These are phyloP conservation scores for Mythimna impura DNA, from an alignment of 2,888 invertebrate genomes.

Conservation along the genomic window DNA sequence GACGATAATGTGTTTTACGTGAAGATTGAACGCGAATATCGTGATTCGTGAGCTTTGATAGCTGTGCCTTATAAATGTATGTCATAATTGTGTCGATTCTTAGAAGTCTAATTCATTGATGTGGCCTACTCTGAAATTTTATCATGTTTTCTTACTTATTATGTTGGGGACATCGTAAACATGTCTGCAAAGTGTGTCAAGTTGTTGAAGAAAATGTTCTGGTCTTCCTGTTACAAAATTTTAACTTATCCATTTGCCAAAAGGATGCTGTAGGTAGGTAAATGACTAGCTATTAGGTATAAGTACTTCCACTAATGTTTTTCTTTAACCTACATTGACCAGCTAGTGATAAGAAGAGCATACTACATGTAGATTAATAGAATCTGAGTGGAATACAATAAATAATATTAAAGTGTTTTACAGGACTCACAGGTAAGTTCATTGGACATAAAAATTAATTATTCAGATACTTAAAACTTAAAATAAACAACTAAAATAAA, in stretches of 20 bases:
- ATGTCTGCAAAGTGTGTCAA: constrained; percentile 52
- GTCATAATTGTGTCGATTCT: constrained; percentile 40
- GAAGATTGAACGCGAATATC: constrained; percentile 65
- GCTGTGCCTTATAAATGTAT: constrained; percentile 40
- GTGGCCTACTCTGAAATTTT: constrained; percentile 26
- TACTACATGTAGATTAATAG: not conserved
- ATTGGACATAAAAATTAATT: no score
- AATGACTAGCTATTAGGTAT: not conserved
- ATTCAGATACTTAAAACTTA: not conserved
- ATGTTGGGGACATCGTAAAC: constrained; percentile 18
- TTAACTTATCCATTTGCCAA: not conserved
- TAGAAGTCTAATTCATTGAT: constrained; percentile 40
- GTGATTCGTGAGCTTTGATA: constrained; percentile 63
- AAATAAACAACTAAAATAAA: no score
- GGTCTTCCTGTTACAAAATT: constrained; percentile 12
- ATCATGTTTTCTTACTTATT: constrained; percentile 54
- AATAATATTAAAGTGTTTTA: constrained; percentile 26
- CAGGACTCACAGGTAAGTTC: not conserved
- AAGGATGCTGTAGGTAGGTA: constrained; percentile 23
- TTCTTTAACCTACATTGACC: constrained; percentile 47
- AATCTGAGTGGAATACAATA: not conserved
- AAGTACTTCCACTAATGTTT: constrained; percentile 28
- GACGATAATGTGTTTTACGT: constrained; percentile 72
- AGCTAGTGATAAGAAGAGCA: constrained; percentile 49
- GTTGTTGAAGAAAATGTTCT: constrained; percentile 15